A percentile compares a stretch with the other conserved stretches of the same genome.
Evolutionary conservation across 2,113 vertebrate species (phyloP).

Genomic region (Pungitius pungitius): DNA sequence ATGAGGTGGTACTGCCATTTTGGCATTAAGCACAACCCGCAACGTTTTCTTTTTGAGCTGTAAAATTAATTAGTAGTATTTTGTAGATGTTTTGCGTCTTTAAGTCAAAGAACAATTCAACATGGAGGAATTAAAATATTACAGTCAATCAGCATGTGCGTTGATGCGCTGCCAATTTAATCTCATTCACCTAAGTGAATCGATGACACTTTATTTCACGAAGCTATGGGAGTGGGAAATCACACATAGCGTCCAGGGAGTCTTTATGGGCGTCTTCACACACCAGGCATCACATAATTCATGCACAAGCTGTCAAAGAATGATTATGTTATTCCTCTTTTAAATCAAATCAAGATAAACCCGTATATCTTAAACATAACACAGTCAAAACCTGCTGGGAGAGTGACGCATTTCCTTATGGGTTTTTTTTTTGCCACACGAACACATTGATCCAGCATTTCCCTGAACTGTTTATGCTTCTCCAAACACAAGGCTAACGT

Average conservation of each 20-base stretch:
- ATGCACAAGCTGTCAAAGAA: neutral
- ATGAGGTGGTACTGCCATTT: neutral
- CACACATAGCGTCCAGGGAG: neutral
- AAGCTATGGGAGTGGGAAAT: constrained; percentile 14
- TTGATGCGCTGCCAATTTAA: neutral
- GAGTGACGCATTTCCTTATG: constrained; percentile 9
- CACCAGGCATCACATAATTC: neutral
- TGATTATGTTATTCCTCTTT: constrained; percentile 4
- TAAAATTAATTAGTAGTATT: no score
- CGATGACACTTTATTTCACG: constrained; percentile 1
- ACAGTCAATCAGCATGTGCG: neutral
- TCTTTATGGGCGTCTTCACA: constrained; percentile 21
- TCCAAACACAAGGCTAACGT: constrained; percentile 22
- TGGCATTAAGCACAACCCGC: neutral
- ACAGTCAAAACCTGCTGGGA: neutral
- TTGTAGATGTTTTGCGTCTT: neutral
- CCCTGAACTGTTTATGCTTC: constrained; percentile 28
- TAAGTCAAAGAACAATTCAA: neutral
- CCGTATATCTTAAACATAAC: neutral
- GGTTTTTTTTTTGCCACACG: constrained; percentile 1
- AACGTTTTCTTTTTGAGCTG: no score
- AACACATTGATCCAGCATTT: constrained; percentile 16
- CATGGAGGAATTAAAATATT: neutral
- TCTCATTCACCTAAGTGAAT: constrained; percentile 32
- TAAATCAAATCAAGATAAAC: neutral